Conservation (phyloP, 2,888 invertebrate genomes). For the Eristalinus aeneus region DNA sequence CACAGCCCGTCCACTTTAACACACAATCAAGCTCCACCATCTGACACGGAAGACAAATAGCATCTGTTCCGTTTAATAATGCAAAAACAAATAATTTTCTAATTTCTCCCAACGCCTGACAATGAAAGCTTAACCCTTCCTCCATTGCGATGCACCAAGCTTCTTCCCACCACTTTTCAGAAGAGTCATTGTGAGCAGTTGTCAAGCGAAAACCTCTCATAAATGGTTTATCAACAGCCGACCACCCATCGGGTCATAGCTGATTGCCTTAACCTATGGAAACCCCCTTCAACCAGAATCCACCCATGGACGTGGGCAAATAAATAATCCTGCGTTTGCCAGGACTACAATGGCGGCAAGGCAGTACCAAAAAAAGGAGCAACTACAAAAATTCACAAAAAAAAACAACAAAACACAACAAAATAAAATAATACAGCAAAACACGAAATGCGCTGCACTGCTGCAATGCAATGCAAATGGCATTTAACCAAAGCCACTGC, state of each 20-base stretch:
- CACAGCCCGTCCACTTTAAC: no score
- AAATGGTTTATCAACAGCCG: slow-evolving; percentile 33
- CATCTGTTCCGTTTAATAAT: slow-evolving; percentile 41
- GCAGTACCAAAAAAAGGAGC: neutral
- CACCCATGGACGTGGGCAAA: slow-evolving; percentile 23
- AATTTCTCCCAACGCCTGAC: slow-evolving; percentile 42
- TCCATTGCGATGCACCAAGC: neutral
- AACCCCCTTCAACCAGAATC: neutral
- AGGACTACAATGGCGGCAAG: slow-evolving; percentile 31
- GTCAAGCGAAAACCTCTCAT: slow-evolving; percentile 24
- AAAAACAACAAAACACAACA: slow-evolving; percentile 5
- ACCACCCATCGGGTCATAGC: neutral
- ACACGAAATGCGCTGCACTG: slow-evolving; percentile 33
- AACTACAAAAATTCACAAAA: neutral
- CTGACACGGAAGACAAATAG: slow-evolving; percentile 38
- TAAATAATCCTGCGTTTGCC: slow-evolving; percentile 61
- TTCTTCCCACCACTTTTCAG: neutral
- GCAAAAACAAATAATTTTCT: slow-evolving; percentile 54
- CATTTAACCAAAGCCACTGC: slow-evolving; percentile 69
- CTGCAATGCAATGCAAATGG: slow-evolving; percentile 71
- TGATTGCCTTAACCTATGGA: neutral
- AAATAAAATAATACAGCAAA: no score
- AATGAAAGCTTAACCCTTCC: slow-evolving; percentile 25
- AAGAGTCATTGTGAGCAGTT: neutral
- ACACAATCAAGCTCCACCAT: neutral